phyloP scores from a whole-genome alignment of 2,888 invertebrate species.

The Parasteatoda lunata region DNA sequence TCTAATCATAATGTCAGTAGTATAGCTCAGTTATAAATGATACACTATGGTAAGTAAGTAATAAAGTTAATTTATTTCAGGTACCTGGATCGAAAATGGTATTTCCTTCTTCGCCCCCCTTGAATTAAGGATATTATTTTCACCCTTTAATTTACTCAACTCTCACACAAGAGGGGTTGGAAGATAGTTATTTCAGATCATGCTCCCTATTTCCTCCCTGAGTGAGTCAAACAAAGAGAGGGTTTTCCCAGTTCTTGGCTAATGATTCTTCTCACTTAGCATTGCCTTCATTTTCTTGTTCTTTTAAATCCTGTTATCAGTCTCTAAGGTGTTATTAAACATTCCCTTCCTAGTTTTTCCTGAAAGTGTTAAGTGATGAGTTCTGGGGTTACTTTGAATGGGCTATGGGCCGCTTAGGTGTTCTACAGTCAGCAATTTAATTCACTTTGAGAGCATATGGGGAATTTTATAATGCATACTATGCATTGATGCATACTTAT shows the following conservation, averaged over 20 bases:
- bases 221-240: background rate
- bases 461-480: too few species aligned
- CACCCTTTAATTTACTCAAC: conserved; percentile 29
- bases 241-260: conserved; percentile 6
- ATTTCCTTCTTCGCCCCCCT: too few species aligned
- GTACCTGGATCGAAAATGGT: too few species aligned
- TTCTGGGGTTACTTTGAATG: too few species aligned
- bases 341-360: background rate
- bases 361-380: conserved; percentile 5
- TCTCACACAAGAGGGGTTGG: background rate
- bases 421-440: too few species aligned
- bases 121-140: conserved; percentile 44
- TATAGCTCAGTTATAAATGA: background rate
- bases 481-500: too few species aligned
- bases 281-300: background rate
- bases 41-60: background rate
- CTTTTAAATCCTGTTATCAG: background rate
- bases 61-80: too few species aligned
- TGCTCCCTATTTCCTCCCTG: conserved; percentile 5
- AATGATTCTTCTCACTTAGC: conserved; percentile 36
- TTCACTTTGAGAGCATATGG: too few species aligned
- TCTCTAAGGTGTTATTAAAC: background rate
- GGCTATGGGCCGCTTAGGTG: too few species aligned
- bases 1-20: too few species aligned
- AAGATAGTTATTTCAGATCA: conserved; percentile 35